Evolutionary conservation across 2,797 vertebrate genomes (phyloP).

Genomic region (Xyrichtys novacula): DNA sequence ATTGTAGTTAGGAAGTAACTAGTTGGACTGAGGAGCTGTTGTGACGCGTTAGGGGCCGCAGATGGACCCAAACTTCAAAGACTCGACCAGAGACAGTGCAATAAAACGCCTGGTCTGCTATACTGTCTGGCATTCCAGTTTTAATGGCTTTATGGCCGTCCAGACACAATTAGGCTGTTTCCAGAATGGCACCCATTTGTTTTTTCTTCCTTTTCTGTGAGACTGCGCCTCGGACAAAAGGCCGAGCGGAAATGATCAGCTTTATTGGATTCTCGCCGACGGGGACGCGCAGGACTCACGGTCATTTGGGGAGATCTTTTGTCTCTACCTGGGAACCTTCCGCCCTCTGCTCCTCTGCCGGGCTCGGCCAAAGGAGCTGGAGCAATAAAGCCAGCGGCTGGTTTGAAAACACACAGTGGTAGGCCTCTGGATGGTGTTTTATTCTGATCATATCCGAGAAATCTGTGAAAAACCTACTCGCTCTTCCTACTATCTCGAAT

Average conservation of each 20-base stretch:
- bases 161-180: constrained; percentile 97
- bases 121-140: constrained; percentile 97
- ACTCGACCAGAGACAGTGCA: constrained; percentile 90
- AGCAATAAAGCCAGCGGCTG: constrained; percentile 66
- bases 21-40: constrained; percentile 75
- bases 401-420: constrained; percentile 39
- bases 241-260: constrained; percentile 93
- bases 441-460: background rate
- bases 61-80: constrained; percentile 97
- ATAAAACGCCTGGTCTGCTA: constrained; percentile 96
- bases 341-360: constrained; percentile 73
- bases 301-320: constrained; percentile 81
- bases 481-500: background rate
- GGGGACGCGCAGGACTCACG: constrained; percentile 78
- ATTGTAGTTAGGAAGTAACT: constrained; percentile 36
- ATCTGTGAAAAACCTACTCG: background rate
- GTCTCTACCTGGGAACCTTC: constrained; percentile 85
- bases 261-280: constrained; percentile 90
- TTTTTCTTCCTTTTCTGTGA: constrained; percentile 85
- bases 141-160: constrained; percentile 98
- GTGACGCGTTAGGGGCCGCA: constrained; percentile 91
- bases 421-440: background rate
- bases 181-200: constrained; percentile 96
- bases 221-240: constrained; percentile 89
- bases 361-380: constrained; percentile 44